Evolutionary conservation across 2,797 vertebrate genomes (phyloP).

Genomic region (Vultur gryphus): DNA sequence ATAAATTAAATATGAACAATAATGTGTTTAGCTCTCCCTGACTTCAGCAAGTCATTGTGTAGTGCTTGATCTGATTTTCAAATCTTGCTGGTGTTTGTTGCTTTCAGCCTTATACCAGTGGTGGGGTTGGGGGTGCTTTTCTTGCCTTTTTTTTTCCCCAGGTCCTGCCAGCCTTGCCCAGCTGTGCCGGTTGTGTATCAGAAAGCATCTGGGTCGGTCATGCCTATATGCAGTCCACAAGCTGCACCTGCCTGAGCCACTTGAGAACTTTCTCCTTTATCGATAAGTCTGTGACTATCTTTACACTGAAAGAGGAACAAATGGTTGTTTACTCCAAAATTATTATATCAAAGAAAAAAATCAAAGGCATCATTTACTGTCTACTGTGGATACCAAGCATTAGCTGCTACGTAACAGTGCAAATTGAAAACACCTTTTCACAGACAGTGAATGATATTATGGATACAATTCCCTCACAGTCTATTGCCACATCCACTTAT

Average conservation of each 20-base stretch:
- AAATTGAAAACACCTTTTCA: neutral
- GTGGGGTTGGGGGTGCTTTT: neutral
- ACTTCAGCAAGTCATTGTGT: neutral
- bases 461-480: neutral
- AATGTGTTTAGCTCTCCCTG: neutral
- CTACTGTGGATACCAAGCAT: neutral
- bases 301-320: neutral
- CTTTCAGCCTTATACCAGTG: neutral
- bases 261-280: slow-evolving; percentile 86
- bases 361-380: neutral
- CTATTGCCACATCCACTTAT: neutral
- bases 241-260: slow-evolving; percentile 81
- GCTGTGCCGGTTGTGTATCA: slow-evolving; percentile 84
- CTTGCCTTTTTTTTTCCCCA: slow-evolving; percentile 28
- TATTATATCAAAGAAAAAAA: neutral
- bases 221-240: slow-evolving; percentile 75
- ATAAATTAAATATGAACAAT: neutral
- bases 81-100: neutral
- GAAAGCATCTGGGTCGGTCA: slow-evolving; percentile 79
- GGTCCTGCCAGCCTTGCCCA: slow-evolving; percentile 83
- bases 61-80: neutral
- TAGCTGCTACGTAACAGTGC: neutral
- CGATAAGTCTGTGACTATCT: slow-evolving; percentile 53
- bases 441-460: neutral
- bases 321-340: neutral